Evolutionary conservation across 2,113 vertebrate species (phyloP), one percentile per base, ranked within the genome.

Genomic region (Perca schrenkii): DNA sequence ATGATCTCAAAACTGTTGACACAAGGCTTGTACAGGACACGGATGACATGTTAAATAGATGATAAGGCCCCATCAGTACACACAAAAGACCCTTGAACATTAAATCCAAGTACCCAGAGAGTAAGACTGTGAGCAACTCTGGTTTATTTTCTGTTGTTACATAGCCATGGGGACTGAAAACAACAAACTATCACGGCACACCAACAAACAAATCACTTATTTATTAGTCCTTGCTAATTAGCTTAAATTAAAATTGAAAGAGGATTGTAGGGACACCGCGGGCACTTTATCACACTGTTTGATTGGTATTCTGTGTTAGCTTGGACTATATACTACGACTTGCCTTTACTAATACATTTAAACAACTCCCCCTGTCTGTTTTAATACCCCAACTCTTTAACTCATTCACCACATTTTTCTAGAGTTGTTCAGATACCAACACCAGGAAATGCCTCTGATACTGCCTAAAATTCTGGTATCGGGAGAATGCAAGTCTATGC

Each of bases 181-280:
- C 76, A 89, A 82, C 86, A 90, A 83, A 89, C 90, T 84, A 91
- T 76, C 79, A 63, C 36, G 8, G 31, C 77, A 64, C 79, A 77
- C 69, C 79, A 88, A 87, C 85, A 89, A 88, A 88, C 85, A 87
- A 66, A 89, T 89, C 79, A 89, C 74, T 91, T 88, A 90, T 93
- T 89, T 84, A 91, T 87, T 78, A 90, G 85, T 79, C 62, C 72
- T 80, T 52, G 74, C 86, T 89, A 93, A 91, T 87, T 90, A 90
- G 85, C 71, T 65, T 43, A 80, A 89, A 84, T 91, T 80, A 90
- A 86, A 85, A 70, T 85, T 4, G 16, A 85, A 87, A 83, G 77
- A 63, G 86, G 57, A 92, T 85, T 81, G 62, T 43, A 69, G 49
- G 56, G 86, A 54, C 65, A 76, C 84, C 56, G 12, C 63, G 57